Percentiles rank a stretch among this genome's conserved stretches.
phyloP scores from a whole-genome alignment of 2,113 vertebrate genomes.

The Corydoras sp. region DNA sequence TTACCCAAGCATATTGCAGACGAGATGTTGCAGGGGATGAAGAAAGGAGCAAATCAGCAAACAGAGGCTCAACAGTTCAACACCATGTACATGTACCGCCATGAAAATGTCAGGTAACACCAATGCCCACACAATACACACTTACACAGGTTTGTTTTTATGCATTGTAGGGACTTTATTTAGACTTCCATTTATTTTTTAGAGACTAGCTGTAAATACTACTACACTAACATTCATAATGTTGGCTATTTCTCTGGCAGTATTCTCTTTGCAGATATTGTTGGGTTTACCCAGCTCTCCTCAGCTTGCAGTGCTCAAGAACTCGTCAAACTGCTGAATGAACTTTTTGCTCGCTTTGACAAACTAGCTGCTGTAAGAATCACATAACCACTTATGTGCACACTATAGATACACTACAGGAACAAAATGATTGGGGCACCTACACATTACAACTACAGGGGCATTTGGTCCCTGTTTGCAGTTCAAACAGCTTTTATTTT shows the following conservation, averaged over 20 bases:
- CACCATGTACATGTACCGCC: slow-evolving; percentile 99
- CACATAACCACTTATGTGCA: slow-evolving; percentile 6
- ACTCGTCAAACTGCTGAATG: slow-evolving; percentile 90
- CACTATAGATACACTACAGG: too few species aligned
- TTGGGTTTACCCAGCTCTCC: slow-evolving; percentile 93
- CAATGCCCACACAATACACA: neutral
- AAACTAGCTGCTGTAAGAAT: slow-evolving; percentile 84
- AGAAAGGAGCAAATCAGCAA: slow-evolving; percentile 81
- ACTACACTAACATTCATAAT: neutral
- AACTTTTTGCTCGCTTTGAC: slow-evolving; percentile 90
- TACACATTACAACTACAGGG: too few species aligned
- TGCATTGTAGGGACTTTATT: too few species aligned
- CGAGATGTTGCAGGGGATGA: slow-evolving; percentile 96
- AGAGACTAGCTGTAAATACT: too few species aligned
- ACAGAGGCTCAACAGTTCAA: slow-evolving; percentile 90
- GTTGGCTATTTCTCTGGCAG: slow-evolving; percentile 53
- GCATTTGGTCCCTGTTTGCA: too few species aligned
- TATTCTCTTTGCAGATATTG: slow-evolving; percentile 94
- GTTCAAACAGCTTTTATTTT: too few species aligned
- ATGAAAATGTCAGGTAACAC: slow-evolving; percentile 89
- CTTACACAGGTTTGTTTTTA: too few species aligned
- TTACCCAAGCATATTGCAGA: slow-evolving; percentile 94
- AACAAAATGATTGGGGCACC: too few species aligned
- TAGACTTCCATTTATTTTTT: too few species aligned
- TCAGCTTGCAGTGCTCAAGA: slow-evolving; percentile 88